phyloP scores from a whole-genome alignment of 2,797 vertebrate genomes.

The Parauchenoglanis ngamensis region DNA sequence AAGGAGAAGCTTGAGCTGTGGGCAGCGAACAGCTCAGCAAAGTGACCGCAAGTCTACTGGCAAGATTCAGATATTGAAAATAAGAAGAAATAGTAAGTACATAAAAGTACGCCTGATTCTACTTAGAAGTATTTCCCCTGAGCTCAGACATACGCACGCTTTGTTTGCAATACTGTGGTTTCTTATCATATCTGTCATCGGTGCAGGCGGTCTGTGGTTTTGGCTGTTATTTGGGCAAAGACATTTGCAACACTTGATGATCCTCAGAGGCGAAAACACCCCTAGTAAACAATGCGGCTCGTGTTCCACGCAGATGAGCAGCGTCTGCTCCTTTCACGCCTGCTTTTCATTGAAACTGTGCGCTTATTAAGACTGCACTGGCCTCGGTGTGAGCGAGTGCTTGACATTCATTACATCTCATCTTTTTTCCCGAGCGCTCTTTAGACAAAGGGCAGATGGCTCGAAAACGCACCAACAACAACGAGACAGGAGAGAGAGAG shows the following conservation, averaged over 20 bases:
- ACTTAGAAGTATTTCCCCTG: constrained; percentile 1
- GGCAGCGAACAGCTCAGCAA: not conserved
- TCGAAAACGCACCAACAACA: not conserved
- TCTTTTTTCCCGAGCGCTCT: constrained; percentile 26
- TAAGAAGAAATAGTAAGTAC: not conserved
- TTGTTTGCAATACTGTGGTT: constrained; percentile 16
- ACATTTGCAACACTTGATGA: not conserved
- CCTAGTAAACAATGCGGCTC: constrained; percentile 16
- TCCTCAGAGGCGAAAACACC: constrained; percentile 2
- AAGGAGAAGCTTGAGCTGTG: not conserved
- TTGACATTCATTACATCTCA: constrained; percentile 40
- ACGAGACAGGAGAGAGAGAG: not conserved
- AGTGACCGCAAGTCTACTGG: not conserved
- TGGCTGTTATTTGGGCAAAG: constrained; percentile 21
- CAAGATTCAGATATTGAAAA: not conserved
- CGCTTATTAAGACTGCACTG: constrained; percentile 10
- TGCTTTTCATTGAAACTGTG: constrained; percentile 36
- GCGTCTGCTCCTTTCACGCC: constrained; percentile 38
- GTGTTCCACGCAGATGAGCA: constrained; percentile 24
- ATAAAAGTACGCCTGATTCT: not conserved
- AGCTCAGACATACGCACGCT: not conserved
- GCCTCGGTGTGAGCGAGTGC: constrained; percentile 17
- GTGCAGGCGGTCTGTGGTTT: constrained; percentile 18
- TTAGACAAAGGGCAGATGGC: constrained; percentile 30
- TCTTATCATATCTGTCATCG: constrained; percentile 11